Percentiles rank a stretch among this genome's conserved stretches.
These are phyloP conservation scores for Ceyx margarethae DNA, from an alignment of 2,113 vertebrate species.

Conservation along the genomic window DNA sequence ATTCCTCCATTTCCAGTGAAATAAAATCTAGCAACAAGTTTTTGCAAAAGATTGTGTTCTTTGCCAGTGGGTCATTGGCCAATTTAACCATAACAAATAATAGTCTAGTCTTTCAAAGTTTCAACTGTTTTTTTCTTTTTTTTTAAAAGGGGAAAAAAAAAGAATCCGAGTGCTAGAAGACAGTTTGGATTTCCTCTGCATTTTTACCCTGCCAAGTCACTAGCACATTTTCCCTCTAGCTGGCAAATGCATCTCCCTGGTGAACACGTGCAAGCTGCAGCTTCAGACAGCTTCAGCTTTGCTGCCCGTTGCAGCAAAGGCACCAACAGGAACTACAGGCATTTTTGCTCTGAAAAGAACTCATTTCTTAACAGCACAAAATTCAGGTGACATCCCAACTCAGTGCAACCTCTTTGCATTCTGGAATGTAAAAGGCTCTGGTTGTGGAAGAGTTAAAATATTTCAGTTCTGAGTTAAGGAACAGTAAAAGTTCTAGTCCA, in stretches of 20 bases:
- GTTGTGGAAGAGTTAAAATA: slow-evolving; percentile 53
- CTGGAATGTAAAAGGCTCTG: not conserved
- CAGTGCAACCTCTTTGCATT: not conserved
- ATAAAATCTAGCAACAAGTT: slow-evolving; percentile 46
- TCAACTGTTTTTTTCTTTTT: not conserved
- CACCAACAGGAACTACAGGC: not conserved
- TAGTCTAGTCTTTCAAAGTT: slow-evolving; percentile 44
- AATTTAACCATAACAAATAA: slow-evolving; percentile 47
- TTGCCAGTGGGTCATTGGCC: slow-evolving; percentile 16
- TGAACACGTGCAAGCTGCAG: not conserved
- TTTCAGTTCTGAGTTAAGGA: slow-evolving; percentile 64
- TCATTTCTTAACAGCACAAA: not conserved
- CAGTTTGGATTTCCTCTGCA: slow-evolving; percentile 27
- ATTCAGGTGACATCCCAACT: not conserved
- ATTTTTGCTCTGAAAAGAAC: not conserved
- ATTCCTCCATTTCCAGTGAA: slow-evolving; percentile 50
- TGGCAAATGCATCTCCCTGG: not conserved
- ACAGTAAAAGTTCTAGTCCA: not conserved
- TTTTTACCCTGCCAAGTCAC: slow-evolving; percentile 44
- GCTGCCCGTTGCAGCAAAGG: not conserved
- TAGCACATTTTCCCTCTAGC: slow-evolving; percentile 14
- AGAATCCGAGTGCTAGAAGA: slow-evolving; percentile 28
- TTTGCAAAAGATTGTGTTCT: not conserved
- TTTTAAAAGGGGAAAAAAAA: not conserved
- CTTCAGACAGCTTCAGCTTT: not conserved